phyloP scores from a whole-genome alignment of 2,888 invertebrate genomes.

The Palloptera scutellata region DNA sequence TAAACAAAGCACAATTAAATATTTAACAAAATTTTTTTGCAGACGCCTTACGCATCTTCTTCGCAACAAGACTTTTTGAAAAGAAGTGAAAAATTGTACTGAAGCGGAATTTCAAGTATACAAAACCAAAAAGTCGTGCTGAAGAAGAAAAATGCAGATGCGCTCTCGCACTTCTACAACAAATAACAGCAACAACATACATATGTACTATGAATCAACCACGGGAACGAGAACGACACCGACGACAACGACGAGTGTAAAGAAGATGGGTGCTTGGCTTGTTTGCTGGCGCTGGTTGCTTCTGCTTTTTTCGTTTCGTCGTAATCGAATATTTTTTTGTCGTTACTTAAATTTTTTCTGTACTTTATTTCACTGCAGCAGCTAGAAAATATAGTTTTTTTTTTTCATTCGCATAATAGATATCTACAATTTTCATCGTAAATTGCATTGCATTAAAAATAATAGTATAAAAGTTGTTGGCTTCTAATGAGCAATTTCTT shows the following conservation, averaged over 20 bases:
- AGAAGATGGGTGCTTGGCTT: conserved; percentile 25
- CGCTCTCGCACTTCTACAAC: conserved; percentile 6
- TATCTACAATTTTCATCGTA: not conserved
- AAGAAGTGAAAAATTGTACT: conserved; percentile 44
- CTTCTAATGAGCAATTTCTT: not conserved
- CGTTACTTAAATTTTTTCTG: not conserved
- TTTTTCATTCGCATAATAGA: no score
- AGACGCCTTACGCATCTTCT: not conserved
- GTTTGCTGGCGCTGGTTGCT: not conserved
- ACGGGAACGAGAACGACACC: no score
- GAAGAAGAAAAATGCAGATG: conserved; percentile 25
- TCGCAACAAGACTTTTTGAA: conserved; percentile 2
- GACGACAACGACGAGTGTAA: not conserved
- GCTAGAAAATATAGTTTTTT: no score
- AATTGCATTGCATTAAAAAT: not conserved
- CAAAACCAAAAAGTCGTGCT: conserved; percentile 38
- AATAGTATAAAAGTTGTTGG: not conserved
- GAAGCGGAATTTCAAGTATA: conserved; percentile 57
- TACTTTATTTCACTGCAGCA: no score
- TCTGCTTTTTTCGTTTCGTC: conserved; percentile 5
- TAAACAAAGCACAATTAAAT: not conserved
- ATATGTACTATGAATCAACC: not conserved
- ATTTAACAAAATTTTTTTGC: not conserved
- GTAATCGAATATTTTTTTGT: not conserved
- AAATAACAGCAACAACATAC: not conserved